Evolutionary conservation across 2,888 invertebrate genomes (phyloP), one percentile per base, ranked within the genome.

Genomic region (Linnaemya vulpina): DNA sequence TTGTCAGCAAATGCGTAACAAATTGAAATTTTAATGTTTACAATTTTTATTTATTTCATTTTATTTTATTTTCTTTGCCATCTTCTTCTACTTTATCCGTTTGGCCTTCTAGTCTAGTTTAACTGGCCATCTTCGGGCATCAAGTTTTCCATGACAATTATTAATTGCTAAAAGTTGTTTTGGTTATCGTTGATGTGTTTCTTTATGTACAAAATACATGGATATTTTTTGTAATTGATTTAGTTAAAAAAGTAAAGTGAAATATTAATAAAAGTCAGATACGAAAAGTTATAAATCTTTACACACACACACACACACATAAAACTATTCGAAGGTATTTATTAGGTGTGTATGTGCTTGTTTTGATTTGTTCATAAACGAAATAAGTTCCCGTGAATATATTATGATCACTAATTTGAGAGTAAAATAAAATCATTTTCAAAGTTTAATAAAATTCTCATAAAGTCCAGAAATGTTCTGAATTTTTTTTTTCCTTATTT

Each of bases 1-100:
- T 85, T 87, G 85, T 87, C 85, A 87, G 86, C 86, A 87, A 87
- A 87, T 86, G 81, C 85, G 86, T 80, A 86, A 85, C 86, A 87
- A 87, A 87, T 86, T 86, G 87, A 83, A 85, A 78, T 75, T 80
- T 81, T 85, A 68, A 78, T 84, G 75, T 85, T 86, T 83, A 74
- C 74, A 85, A 71, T 85, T 81, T 71, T 13, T 46, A 60, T 74
- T 81, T 11, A 40, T 51, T 55, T n/a, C n/a, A n/a, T n/a, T 58
- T 46, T 60, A 35, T 13, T 55, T 11, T 13, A 13, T 68, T 30
- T 30, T 30, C 3, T 30, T 30, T 2, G 15, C 55, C 55, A 25
- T 46, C 49, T 80, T 80, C 62, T 65, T 55, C 49, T 38, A 73
- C 46, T 65, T 55, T 38, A 73, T 73, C 55, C 38, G 51, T 9